A percentile compares a stretch with the other conserved stretches of the same genome.
phyloP scores from a whole-genome alignment of 1,140 invertebrate genomes.

The Tribolium castaneum region DNA sequence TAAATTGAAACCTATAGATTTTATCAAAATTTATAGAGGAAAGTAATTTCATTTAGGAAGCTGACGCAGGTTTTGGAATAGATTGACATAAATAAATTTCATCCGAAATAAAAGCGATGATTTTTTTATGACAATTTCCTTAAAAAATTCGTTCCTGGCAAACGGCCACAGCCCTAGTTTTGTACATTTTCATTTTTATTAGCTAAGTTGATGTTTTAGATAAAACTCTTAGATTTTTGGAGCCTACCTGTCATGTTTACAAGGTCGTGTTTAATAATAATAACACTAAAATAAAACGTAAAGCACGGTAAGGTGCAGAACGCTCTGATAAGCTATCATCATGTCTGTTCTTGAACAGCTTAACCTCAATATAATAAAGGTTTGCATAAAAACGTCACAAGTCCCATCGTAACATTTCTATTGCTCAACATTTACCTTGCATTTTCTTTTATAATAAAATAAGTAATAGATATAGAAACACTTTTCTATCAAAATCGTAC shows the following conservation, averaged over 20 bases:
- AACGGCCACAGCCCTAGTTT: background rate
- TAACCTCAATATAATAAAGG: background rate
- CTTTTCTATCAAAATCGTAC: background rate
- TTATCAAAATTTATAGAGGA: too few species aligned
- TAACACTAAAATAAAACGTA: background rate
- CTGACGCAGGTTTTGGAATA: background rate
- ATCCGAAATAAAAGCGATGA: background rate
- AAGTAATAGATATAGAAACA: background rate
- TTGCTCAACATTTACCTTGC: conserved; percentile 15
- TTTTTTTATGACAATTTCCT: background rate
- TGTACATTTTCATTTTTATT: background rate
- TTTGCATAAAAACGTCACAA: conserved; percentile 8
- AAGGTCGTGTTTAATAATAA: background rate
- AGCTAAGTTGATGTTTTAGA: background rate
- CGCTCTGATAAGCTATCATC: conserved; percentile 1
- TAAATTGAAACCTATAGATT: too few species aligned
- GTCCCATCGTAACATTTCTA: background rate
- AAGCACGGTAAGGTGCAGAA: background rate
- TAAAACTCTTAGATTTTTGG: background rate
- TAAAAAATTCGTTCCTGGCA: background rate
- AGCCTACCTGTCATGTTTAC: background rate
- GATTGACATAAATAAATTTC: background rate
- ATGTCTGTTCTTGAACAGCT: conserved; percentile 8
- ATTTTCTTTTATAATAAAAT: background rate
- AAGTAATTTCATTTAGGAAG: background rate